Percentiles rank a stretch among this genome's conserved stretches.
Evolutionary conservation across 1,140 invertebrate species (phyloP).

Genomic region (Drosophila kohkoa): DNA sequence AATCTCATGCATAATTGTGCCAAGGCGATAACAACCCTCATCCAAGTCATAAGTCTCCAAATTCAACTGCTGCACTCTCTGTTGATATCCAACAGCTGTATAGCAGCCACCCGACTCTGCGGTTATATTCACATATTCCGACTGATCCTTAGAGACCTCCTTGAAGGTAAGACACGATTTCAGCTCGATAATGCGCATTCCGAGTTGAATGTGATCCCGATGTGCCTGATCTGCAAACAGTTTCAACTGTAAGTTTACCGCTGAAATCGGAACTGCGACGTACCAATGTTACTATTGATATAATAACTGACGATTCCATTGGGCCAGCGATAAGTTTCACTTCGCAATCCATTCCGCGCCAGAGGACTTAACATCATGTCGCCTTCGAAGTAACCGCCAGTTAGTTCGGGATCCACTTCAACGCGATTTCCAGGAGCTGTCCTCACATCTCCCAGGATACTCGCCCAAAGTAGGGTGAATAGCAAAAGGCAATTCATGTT

Average conservation of each 20-base stretch:
- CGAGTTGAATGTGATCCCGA: conserved; percentile 57
- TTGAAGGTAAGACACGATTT: conserved; percentile 61
- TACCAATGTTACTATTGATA: conserved; percentile 85
- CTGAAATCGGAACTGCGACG: neutral
- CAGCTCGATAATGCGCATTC: conserved; percentile 47
- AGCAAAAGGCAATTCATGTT: conserved; percentile 2
- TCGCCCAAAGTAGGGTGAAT: neutral
- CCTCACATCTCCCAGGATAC: neutral
- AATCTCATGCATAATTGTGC: conserved; percentile 89
- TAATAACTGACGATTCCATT: conserved; percentile 87
- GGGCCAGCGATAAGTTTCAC: conserved; percentile 87
- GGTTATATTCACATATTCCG: conserved; percentile 74
- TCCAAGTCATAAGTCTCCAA: conserved; percentile 84
- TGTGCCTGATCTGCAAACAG: conserved; percentile 55
- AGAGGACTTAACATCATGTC: conserved; percentile 56
- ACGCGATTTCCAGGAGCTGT: conserved; percentile 37
- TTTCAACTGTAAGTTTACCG: neutral
- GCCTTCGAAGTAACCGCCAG: conserved; percentile 63
- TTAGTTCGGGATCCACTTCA: conserved; percentile 66
- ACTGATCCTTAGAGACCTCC: conserved; percentile 62
- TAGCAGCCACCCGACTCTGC: conserved; percentile 86
- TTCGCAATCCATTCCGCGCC: conserved; percentile 86
- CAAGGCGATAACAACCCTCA: conserved; percentile 76
- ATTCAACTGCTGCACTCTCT: conserved; percentile 86
- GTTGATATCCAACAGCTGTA: conserved; percentile 86